phyloP scores from a whole-genome alignment of 2,797 vertebrate species.

The Melopsittacus undulatus region DNA sequence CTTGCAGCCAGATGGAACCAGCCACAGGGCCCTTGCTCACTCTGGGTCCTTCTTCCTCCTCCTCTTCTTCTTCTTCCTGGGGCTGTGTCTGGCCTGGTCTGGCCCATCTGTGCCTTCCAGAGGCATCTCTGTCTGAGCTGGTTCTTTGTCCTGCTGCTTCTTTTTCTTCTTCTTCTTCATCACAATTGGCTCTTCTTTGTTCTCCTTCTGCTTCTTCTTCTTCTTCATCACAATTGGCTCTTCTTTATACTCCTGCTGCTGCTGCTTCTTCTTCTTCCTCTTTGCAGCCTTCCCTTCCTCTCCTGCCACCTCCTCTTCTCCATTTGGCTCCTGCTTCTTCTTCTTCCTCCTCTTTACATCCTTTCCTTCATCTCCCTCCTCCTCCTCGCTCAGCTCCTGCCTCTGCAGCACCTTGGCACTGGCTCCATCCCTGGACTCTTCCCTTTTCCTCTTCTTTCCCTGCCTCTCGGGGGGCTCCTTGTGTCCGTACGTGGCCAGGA shows the following conservation, averaged over 20 bases:
- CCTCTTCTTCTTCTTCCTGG: neutral
- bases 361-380: neutral
- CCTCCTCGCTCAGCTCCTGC: neutral
- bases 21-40: neutral
- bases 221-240: neutral
- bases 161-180: neutral
- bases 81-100: neutral
- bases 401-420: neutral
- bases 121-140: neutral
- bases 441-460: conserved; percentile 17
- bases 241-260: neutral
- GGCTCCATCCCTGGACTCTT: neutral
- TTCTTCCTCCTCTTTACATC: neutral
- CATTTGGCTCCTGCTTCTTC: neutral
- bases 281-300: neutral
- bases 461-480: neutral
- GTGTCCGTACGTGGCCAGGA: conserved; percentile 80
- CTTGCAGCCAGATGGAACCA: neutral
- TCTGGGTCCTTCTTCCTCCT: neutral
- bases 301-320: neutral
- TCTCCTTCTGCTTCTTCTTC: neutral
- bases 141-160: neutral
- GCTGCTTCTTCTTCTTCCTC: neutral
- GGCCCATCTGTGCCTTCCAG: neutral
- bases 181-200: neutral